Conservation (phyloP, 2,113 vertebrate species). For the Plotosus lineatus region DNA sequence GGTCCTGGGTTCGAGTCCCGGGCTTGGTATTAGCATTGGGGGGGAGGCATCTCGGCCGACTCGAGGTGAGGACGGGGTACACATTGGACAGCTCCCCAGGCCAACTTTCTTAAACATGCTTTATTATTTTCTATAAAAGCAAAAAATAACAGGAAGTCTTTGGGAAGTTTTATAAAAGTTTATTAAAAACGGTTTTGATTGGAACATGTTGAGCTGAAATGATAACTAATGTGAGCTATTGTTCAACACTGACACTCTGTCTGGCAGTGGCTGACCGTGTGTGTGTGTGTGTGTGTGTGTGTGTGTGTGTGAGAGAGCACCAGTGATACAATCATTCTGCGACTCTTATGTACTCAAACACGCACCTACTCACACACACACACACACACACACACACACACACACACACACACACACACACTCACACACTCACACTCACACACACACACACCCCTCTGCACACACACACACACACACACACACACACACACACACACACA, state of each 20-base stretch:
- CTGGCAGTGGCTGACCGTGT: neutral
- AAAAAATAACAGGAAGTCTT: neutral
- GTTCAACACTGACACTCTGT: neutral
- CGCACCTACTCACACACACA: no score
- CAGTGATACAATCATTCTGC: neutral
- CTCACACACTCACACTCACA: neutral
- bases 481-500: slow-evolving; percentile 44
- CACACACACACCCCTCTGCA: no score
- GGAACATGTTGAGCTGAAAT: neutral
- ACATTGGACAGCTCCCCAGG: no score
- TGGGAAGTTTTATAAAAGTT: neutral
- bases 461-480: neutral
- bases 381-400: neutral
- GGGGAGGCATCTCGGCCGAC: no score
- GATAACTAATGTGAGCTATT: neutral
- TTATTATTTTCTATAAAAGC: no score
- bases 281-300: slow-evolving; percentile 28
- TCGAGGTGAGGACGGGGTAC: no score
- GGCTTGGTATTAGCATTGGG: no score
- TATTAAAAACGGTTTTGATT: neutral
- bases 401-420: slow-evolving; percentile 46
- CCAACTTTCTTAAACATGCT: no score
- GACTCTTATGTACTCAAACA: no score
- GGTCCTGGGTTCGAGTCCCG: no score
- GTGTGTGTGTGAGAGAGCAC: slow-evolving; percentile 25